These are phyloP conservation scores for Trachops cirrhosus DNA, from an alignment of 2,797 vertebrate genomes.

Conservation along the genomic window DNA sequence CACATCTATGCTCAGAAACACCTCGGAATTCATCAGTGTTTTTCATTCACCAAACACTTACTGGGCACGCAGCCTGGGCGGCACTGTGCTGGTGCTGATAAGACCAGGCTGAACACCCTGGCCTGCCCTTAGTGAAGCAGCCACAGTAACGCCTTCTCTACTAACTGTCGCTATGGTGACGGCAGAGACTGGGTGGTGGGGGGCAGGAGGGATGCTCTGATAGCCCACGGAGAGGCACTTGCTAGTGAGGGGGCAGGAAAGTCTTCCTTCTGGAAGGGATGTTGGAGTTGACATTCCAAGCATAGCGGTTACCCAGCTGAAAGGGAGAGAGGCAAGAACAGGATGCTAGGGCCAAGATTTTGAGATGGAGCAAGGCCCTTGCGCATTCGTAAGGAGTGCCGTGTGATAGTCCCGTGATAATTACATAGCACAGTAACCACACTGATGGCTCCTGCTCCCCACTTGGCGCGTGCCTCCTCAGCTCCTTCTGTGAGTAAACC, in stretches of 20 bases:
- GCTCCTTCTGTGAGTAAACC: background rate
- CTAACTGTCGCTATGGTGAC: background rate
- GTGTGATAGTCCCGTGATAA: background rate
- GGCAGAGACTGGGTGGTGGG: background rate
- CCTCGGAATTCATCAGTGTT: background rate
- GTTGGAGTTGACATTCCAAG: background rate
- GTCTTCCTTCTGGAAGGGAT: background rate
- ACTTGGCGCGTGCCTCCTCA: background rate
- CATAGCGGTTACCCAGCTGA: background rate
- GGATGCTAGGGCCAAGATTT: background rate
- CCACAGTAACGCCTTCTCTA: background rate
- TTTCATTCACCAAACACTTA: background rate
- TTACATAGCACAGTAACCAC: background rate
- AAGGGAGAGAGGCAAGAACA: background rate
- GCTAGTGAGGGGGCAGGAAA: background rate
- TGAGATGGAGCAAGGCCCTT: background rate
- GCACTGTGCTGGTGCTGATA: background rate
- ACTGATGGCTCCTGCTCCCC: background rate
- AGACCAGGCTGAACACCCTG: too few species aligned
- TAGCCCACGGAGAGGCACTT: background rate
- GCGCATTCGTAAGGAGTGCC: background rate
- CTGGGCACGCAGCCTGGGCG: background rate
- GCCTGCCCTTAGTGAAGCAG: background rate
- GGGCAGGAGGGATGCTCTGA: background rate
- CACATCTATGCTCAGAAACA: background rate